A percentile compares a stretch with the other conserved stretches of the same genome.
phyloP scores from a whole-genome alignment of 2,888 invertebrate genomes.

The Tribolium freemani region DNA sequence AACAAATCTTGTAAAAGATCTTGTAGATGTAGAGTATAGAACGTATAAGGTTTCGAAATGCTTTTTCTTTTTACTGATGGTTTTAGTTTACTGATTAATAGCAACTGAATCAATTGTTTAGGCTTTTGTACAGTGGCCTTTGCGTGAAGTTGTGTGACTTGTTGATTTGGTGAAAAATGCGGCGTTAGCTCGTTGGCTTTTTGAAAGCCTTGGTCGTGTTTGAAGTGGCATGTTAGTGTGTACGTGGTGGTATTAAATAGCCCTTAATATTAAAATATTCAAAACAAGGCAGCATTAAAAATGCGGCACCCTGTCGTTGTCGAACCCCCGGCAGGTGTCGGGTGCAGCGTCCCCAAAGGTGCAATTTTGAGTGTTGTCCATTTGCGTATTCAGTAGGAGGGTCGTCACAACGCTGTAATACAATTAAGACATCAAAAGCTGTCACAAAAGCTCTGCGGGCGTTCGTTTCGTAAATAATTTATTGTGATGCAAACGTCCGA shows the following conservation, averaged over 20 bases:
- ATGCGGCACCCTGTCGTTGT: background rate
- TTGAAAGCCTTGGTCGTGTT: background rate
- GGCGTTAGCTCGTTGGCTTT: background rate
- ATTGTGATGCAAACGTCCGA: constrained; percentile 21
- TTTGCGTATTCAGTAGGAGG: constrained; percentile 31
- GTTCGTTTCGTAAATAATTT: constrained; percentile 29
- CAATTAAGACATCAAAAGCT: constrained; percentile 49
- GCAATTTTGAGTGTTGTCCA: constrained; percentile 31
- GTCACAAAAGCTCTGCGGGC: constrained; percentile 42
- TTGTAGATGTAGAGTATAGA: too few relatives aligned
- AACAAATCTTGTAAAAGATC: too few relatives aligned
- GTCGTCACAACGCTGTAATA: constrained; percentile 41
- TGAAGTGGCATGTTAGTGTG: background rate
- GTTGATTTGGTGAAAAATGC: too few relatives aligned
- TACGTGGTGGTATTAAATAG: background rate
- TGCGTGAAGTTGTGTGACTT: too few relatives aligned
- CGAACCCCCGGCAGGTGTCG: constrained; percentile 33
- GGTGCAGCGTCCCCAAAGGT: constrained; percentile 32
- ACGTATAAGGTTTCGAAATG: too few relatives aligned
- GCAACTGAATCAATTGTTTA: too few relatives aligned
- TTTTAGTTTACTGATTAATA: too few relatives aligned
- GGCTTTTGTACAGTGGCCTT: too few relatives aligned
- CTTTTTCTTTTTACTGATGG: too few relatives aligned
- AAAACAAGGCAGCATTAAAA: constrained; percentile 14
- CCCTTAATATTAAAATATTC: background rate